Percentiles rank a stretch among this genome's conserved stretches.
Conservation (phyloP, 53 echinoderm and acorn worm genomes). For the Echinometra lucunter region DNA sequence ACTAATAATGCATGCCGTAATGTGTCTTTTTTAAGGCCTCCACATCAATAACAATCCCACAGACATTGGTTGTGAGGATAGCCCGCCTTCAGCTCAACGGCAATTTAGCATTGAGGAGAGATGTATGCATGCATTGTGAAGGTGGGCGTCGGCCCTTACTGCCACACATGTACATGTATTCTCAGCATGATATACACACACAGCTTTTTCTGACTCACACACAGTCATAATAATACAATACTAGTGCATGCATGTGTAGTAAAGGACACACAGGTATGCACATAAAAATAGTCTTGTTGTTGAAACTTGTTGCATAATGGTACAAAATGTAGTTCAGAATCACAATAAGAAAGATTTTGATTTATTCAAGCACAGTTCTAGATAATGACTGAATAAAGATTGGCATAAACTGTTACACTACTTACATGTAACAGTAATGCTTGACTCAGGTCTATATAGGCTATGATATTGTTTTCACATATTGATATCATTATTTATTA, state of each 20-base stretch:
- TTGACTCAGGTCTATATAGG: no score
- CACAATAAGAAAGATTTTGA: neutral
- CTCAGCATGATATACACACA: neutral
- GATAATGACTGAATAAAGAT: neutral
- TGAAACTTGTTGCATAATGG: neutral
- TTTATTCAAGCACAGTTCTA: neutral
- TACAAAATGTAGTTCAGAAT: neutral
- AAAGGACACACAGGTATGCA: neutral
- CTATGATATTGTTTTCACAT: no score
- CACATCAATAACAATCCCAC: neutral
- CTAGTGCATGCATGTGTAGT: neutral
- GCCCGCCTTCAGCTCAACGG: slow-evolving; percentile 45
- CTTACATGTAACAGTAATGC: no score
- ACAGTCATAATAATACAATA: slow-evolving; percentile 26
- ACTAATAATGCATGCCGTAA: neutral
- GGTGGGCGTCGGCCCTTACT: slow-evolving; percentile 41
- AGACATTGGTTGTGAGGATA: neutral
- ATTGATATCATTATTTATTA: no score
- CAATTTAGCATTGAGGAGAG: neutral
- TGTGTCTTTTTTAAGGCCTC: neutral
- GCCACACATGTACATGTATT: slow-evolving; percentile 11
- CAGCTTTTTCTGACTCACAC: neutral
- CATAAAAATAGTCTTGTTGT: neutral
- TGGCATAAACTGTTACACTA: no score
- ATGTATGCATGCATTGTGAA: neutral